Conservation (phyloP, 2,888 invertebrate species). For the Adela reaumurella region DNA sequence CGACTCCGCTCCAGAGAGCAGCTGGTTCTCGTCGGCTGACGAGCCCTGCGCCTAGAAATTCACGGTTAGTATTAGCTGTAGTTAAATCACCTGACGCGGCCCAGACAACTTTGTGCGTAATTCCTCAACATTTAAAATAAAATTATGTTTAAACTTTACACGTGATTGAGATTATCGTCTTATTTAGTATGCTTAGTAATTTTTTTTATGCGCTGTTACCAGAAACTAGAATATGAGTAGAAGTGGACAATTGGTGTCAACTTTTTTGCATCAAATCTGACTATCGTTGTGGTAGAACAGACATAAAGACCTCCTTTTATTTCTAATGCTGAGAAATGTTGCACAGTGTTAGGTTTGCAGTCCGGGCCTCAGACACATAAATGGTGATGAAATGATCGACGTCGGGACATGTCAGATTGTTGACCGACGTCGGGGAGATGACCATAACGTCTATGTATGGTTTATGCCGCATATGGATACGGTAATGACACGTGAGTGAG, state of each 20-base stretch:
- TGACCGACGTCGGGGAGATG: background rate
- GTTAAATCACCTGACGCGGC: conserved; percentile 12
- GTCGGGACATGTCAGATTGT: background rate
- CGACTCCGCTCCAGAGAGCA: conserved; percentile 55
- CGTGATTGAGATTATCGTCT: no score
- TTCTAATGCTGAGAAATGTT: no score
- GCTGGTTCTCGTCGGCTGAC: conserved; percentile 43
- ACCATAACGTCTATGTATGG: background rate
- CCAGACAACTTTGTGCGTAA: background rate
- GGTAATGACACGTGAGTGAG: background rate
- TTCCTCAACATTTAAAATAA: conserved; percentile 11
- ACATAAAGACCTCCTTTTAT: no score
- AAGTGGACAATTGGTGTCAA: no score
- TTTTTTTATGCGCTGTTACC: no score
- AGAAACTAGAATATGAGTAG: no score
- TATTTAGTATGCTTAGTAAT: conserved; percentile 1
- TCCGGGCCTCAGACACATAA: background rate
- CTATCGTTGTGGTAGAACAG: no score
- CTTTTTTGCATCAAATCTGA: no score
- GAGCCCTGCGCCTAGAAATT: conserved; percentile 28
- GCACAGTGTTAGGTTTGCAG: no score
- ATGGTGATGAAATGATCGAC: background rate
- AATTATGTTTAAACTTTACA: no score
- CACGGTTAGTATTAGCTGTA: conserved; percentile 26
- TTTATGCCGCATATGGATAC: background rate